These are phyloP conservation scores for Caiman crocodilus DNA, from an alignment of 2,797 vertebrate species.

Conservation along the genomic window DNA sequence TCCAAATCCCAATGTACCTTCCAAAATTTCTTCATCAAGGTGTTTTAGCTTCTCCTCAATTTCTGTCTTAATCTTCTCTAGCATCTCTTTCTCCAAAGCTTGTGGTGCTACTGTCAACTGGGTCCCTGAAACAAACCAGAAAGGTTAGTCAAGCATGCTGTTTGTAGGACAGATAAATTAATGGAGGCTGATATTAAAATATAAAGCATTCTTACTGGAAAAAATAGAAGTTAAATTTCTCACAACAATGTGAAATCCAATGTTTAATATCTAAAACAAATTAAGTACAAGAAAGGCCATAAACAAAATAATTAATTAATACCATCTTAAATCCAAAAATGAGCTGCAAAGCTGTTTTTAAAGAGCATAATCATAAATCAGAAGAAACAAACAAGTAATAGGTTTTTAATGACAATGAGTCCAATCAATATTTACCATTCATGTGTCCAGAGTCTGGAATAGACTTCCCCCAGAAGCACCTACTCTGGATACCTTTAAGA, in stretches of 20 bases:
- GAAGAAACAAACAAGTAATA: background rate
- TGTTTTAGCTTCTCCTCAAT: conserved; percentile 90
- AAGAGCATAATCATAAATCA: background rate
- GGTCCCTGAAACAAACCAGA: conserved; percentile 72
- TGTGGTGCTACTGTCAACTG: conserved; percentile 64
- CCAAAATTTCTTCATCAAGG: conserved; percentile 91
- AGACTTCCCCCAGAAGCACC: too few species aligned
- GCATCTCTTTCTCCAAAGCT: conserved; percentile 75
- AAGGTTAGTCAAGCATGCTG: background rate
- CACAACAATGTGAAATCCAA: background rate
- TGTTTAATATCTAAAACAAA: background rate
- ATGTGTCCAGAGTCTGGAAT: too few species aligned
- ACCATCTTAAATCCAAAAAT: background rate
- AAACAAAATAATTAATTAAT: background rate
- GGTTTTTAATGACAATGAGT: too few species aligned
- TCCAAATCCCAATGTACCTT: conserved; percentile 77
- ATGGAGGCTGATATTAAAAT: background rate
- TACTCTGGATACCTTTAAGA: too few species aligned
- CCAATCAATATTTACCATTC: background rate
- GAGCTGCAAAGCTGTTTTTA: background rate
- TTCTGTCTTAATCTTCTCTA: conserved; percentile 86
- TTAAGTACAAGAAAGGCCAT: background rate
- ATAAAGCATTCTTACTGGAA: background rate
- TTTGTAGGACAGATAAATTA: background rate
- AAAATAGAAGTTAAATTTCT: background rate